These are phyloP conservation scores for Parapsyche elsis DNA, from an alignment of 1,140 invertebrate species.

Conservation along the genomic window DNA sequence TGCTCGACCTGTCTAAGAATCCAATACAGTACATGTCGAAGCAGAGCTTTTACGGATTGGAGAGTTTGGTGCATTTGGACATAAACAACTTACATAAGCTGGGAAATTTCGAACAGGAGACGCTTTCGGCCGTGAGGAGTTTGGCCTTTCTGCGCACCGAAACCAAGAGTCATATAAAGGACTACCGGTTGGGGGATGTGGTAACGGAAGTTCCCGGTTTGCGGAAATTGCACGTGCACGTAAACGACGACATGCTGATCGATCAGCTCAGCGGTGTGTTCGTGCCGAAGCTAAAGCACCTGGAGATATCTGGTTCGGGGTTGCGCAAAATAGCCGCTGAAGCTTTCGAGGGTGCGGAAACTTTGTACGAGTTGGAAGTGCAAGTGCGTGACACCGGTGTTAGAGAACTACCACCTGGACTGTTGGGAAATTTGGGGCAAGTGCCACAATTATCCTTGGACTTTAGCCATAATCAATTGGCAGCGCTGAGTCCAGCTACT, in stretches of 20 bases:
- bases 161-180: slow-evolving; percentile 73
- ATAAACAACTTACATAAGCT: slow-evolving; percentile 70
- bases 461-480: slow-evolving; percentile 83
- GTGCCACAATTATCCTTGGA: slow-evolving; percentile 85
- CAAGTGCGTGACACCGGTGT: slow-evolving; percentile 81
- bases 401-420: slow-evolving; percentile 78
- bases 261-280: slow-evolving; percentile 76
- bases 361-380: slow-evolving; percentile 76
- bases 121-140: slow-evolving; percentile 71
- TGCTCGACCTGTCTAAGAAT: slow-evolving; percentile 74
- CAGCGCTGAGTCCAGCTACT: slow-evolving; percentile 80
- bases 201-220: slow-evolving; percentile 69
- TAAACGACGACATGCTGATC: slow-evolving; percentile 76
- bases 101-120: slow-evolving; percentile 73
- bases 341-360: slow-evolving; percentile 75
- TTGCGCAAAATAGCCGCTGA: slow-evolving; percentile 76
- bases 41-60: slow-evolving; percentile 69
- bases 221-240: slow-evolving; percentile 75
- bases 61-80: slow-evolving; percentile 69
- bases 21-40: slow-evolving; percentile 69
- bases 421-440: slow-evolving; percentile 80
- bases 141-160: slow-evolving; percentile 72
- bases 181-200: slow-evolving; percentile 73
- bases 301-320: slow-evolving; percentile 81
- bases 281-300: slow-evolving; percentile 79